Evolutionary conservation across 2,113 vertebrate species (phyloP).

Genomic region (Numenius arquata): DNA sequence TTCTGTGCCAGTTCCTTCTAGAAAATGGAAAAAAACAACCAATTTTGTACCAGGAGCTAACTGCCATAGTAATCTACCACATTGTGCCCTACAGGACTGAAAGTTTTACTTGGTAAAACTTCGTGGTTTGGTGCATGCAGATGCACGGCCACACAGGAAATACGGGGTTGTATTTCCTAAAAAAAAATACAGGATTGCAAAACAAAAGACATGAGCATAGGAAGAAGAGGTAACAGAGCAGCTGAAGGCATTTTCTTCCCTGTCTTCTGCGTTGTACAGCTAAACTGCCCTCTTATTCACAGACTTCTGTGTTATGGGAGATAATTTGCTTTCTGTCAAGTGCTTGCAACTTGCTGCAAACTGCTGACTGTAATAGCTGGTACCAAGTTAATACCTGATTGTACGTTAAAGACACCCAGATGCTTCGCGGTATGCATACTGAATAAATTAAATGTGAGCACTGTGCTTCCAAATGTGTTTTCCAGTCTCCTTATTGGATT

Average conservation of each 20-base stretch:
- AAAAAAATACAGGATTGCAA: background rate
- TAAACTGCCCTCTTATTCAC: background rate
- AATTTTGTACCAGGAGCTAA: background rate
- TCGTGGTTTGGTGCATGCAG: fast-evolving
- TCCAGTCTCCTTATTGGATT: background rate
- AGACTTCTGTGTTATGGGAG: background rate
- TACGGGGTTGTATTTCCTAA: no score
- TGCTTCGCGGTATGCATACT: background rate
- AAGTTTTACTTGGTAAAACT: background rate
- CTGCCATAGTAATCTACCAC: background rate
- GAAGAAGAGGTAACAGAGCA: background rate
- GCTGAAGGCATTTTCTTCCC: background rate
- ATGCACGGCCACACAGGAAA: background rate
- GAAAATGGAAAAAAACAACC: background rate
- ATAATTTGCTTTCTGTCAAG: background rate
- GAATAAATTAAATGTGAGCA: conserved; percentile 16
- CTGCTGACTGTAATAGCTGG: background rate
- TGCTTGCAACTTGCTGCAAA: background rate
- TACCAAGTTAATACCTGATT: background rate
- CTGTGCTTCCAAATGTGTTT: background rate
- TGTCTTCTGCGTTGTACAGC: background rate
- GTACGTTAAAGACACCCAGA: background rate
- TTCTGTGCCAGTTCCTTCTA: background rate
- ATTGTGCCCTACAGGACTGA: background rate
- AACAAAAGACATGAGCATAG: background rate